Evolutionary conservation across 1,140 invertebrate species (phyloP).

Genomic region (Cataglyphis hispanica): DNA sequence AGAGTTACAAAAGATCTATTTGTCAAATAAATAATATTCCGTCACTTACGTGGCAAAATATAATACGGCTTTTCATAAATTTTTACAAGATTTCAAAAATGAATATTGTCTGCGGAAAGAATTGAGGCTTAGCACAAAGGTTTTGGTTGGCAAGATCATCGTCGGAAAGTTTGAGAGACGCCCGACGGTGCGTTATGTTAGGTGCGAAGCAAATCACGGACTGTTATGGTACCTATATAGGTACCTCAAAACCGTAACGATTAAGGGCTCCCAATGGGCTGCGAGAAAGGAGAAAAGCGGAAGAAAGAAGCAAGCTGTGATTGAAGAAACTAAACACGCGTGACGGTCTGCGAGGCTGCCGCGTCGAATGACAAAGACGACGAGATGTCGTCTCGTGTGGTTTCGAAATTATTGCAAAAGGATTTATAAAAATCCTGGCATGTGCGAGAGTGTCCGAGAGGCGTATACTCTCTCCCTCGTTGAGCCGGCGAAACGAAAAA

Average conservation of each 20-base stretch:
- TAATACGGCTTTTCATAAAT: not conserved
- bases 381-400: not conserved
- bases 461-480: not conserved
- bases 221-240: too few relatives aligned
- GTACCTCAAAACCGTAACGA: conserved; percentile 65
- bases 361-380: conserved; percentile 27
- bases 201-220: conserved; percentile 63
- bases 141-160: not conserved
- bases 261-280: conserved; percentile 20
- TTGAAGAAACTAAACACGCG: conserved; percentile 51
- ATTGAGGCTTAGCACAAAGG: not conserved
- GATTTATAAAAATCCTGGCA: not conserved
- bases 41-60: not conserved
- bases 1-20: not conserved
- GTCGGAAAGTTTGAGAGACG: conserved; percentile 41
- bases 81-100: not conserved
- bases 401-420: conserved; percentile 18
- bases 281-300: conserved; percentile 29
- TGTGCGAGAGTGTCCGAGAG: not conserved
- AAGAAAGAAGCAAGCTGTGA: conserved; percentile 39
- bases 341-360: conserved; percentile 33
- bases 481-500: too few relatives aligned
- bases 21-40: conserved; percentile 9
- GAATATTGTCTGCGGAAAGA: not conserved
- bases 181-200: conserved; percentile 38